phyloP scores from a whole-genome alignment of 1,140 invertebrate species.

The Mylabris phalerata region DNA sequence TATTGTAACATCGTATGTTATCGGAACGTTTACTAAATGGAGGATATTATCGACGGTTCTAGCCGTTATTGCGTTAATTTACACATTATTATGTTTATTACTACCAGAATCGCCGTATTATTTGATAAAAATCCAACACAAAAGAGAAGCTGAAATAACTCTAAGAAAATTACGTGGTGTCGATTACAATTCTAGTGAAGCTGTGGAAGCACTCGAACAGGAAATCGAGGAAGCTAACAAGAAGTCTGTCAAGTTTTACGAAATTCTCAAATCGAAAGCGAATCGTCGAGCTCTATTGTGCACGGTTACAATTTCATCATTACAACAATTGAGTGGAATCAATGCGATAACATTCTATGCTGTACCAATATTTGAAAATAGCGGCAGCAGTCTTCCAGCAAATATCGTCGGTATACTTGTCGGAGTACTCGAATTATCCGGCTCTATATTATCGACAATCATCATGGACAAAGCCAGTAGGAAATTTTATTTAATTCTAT shows the following conservation, averaged over 20 bases:
- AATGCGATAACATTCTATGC: conserved; percentile 36
- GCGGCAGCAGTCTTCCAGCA: too few relatives aligned
- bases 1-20: background rate
- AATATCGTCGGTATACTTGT: too few relatives aligned
- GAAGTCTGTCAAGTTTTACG: background rate
- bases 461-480: background rate
- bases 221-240: background rate
- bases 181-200: too few relatives aligned
- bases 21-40: background rate
- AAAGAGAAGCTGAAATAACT: too few relatives aligned
- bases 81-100: background rate
- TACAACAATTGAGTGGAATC: conserved; percentile 11
- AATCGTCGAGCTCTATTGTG: background rate
- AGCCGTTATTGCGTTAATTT: background rate
- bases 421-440: too few relatives aligned
- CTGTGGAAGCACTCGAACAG: too few relatives aligned
- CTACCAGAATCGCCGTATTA: background rate
- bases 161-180: too few relatives aligned
- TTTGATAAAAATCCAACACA: background rate
- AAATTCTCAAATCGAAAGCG: background rate
- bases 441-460: background rate
- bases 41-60: background rate
- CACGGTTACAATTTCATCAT: background rate
- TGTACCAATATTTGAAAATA: conserved; percentile 55
- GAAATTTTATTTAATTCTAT: background rate